A percentile compares a stretch with the other conserved stretches of the same genome.
Conservation (phyloP, 2,888 invertebrate genomes). For the Cerceris ruficornis region DNA sequence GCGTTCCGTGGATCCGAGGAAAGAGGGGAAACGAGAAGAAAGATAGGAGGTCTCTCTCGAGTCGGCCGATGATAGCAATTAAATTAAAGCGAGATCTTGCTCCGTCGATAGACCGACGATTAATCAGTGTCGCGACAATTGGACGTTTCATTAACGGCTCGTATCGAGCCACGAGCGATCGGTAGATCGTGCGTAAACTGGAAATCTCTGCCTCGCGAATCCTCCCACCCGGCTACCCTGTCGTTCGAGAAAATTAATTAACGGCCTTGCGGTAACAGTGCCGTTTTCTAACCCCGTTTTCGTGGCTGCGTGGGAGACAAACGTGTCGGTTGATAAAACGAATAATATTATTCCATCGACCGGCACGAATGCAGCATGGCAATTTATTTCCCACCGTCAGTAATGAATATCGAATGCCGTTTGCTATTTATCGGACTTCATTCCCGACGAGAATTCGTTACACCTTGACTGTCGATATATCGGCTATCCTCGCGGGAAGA, state of each 20-base stretch:
- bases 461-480: constrained; percentile 16
- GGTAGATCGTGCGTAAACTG: neutral
- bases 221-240: neutral
- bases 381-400: neutral
- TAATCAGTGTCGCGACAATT: constrained; percentile 77
- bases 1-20: constrained; percentile 1
- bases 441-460: constrained; percentile 3
- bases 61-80: constrained; percentile 74
- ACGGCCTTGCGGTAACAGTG: constrained; percentile 14
- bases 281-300: neutral
- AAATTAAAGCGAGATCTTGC: constrained; percentile 76
- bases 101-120: constrained; percentile 74
- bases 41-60: constrained; percentile 22
- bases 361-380: neutral
- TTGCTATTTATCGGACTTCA: constrained; percentile 1
- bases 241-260: constrained; percentile 33
- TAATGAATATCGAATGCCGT: constrained; percentile 11
- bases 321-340: neutral
- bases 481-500: constrained; percentile 7
- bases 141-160: constrained; percentile 75
- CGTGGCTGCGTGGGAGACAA: constrained; percentile 1
- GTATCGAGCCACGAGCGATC: constrained; percentile 1
- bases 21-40: constrained; percentile 16
- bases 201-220: constrained; percentile 1
- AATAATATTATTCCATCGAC: neutral